A percentile compares a stretch with the other conserved stretches of the same genome.
phyloP scores from a whole-genome alignment of 2,797 vertebrate species.

The Heteromormyrus szaboi region DNA sequence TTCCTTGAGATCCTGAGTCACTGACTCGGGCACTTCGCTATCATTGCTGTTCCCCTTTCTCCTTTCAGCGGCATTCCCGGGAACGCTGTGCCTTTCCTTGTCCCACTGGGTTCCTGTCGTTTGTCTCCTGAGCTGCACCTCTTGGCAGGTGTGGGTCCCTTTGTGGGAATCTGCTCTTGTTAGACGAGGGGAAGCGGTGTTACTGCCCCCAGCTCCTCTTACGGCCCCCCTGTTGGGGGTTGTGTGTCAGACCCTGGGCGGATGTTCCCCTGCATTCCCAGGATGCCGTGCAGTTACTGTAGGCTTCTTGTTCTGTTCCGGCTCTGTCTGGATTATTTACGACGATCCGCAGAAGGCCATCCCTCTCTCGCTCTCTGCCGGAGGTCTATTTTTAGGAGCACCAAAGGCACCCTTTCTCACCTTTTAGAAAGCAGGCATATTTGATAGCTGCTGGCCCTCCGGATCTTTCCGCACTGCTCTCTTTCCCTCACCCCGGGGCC shows the following conservation, averaged over 20 bases:
- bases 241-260: constrained; percentile 21
- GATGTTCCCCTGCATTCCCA: constrained; percentile 39
- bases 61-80: background rate
- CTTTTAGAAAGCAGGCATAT: constrained; percentile 37
- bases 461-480: constrained; percentile 20
- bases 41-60: background rate
- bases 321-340: constrained; percentile 47
- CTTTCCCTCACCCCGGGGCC: background rate
- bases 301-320: constrained; percentile 39
- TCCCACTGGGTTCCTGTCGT: background rate
- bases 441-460: constrained; percentile 25
- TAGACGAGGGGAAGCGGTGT: background rate
- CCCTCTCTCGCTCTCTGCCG: constrained; percentile 33
- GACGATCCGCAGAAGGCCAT: constrained; percentile 40
- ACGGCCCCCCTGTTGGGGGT: background rate
- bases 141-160: background rate
- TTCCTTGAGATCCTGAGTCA: background rate
- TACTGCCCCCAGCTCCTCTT: background rate
- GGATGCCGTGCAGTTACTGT: constrained; percentile 35
- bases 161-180: background rate
- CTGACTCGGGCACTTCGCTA: background rate
- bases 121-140: background rate
- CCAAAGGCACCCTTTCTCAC: constrained; percentile 39
- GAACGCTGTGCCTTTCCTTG: background rate
- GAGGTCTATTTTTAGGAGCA: constrained; percentile 43